Percentiles rank a stretch among this genome's conserved stretches.
Evolutionary conservation across 2,888 invertebrate species (phyloP).

Genomic region (Busseola fusca): DNA sequence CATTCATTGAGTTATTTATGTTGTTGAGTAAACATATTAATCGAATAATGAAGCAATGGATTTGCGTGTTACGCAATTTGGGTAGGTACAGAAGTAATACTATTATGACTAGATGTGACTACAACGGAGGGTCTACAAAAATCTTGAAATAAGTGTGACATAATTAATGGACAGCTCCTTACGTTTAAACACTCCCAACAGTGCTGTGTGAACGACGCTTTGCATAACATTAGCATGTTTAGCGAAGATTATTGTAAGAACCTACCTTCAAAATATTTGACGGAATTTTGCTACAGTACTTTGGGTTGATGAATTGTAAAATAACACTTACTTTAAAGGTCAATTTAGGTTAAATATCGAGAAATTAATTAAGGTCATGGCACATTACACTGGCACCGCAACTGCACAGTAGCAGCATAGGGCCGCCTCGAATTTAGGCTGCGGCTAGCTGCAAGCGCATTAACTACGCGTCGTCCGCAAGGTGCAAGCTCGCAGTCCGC

Average conservation of each 20-base stretch:
- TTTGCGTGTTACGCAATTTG: too few species aligned
- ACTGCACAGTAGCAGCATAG: too few species aligned
- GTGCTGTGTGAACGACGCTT: slow-evolving; percentile 49
- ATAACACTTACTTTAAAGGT: slow-evolving; percentile 10
- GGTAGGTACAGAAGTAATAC: too few species aligned
- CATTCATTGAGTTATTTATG: too few species aligned
- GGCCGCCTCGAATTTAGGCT: too few species aligned
- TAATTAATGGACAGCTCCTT: slow-evolving; percentile 5
- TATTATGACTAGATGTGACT: neutral
- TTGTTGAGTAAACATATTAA: too few species aligned
- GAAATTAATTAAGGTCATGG: neutral
- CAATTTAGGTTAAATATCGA: slow-evolving; percentile 18
- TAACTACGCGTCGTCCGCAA: too few species aligned
- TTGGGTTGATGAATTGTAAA: slow-evolving; percentile 38
- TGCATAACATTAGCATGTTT: slow-evolving; percentile 59
- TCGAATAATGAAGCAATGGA: too few species aligned
- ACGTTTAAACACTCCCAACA: slow-evolving; percentile 35
- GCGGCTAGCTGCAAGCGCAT: too few species aligned
- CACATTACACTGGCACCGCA: too few species aligned
- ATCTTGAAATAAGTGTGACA: neutral
- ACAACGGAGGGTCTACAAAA: neutral
- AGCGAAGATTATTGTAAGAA: slow-evolving; percentile 47
- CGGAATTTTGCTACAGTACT: slow-evolving; percentile 21
- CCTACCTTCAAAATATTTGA: slow-evolving; percentile 32
- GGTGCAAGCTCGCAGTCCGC: too few species aligned